Evolutionary conservation across 2,113 vertebrate species (phyloP), one percentile per base, ranked within the genome.

Genomic region (Otocyon megalotis): DNA sequence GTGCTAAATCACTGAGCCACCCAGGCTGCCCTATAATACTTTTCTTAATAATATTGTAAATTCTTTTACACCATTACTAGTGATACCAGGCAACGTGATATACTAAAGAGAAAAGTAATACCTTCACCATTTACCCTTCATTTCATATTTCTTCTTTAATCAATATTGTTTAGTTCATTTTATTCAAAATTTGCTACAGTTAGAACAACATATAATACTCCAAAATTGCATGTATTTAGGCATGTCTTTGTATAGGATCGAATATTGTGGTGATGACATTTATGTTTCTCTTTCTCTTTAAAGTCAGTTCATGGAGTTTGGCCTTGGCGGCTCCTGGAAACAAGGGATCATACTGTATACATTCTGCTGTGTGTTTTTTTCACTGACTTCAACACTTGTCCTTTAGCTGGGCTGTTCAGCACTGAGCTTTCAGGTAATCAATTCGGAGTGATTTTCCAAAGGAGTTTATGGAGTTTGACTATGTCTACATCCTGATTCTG

Each of bases 291-390:
- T 69, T 32, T 86, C 53, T 69, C 11, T 35, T 60, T 37, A 85
- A 91, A 90, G 24, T 17, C 50, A 69, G 30, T 58, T 35, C 74
- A 35, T n/a, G n/a, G 26, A 83, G 3, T 77, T 90, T 90, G 60
- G 94, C 50, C 71, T 85, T 85, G 60, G 35, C 32, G 85, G 71
- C 60, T n/a, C 48, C 71, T 69, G 53, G 26, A 95, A 90, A 79
- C 30, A 67, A 16, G 17, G 17, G 3, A 35, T 90, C 63, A 20
- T 58, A 65, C 74, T 54, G 26, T 65, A 79, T 14, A 63, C 17
- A 37, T 76, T 63, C 43, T 76, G 81, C 16, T 37, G 16, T 30
- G 60, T 30, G 17, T 35, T 76, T 77, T 90, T 50, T 69, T 56
- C 37, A 63, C n/a, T 20, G 48, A 81, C 35, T 22, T 22, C 84